Evolutionary conservation across 2,888 invertebrate genomes (phyloP).

Genomic region (Elmis aenea): DNA sequence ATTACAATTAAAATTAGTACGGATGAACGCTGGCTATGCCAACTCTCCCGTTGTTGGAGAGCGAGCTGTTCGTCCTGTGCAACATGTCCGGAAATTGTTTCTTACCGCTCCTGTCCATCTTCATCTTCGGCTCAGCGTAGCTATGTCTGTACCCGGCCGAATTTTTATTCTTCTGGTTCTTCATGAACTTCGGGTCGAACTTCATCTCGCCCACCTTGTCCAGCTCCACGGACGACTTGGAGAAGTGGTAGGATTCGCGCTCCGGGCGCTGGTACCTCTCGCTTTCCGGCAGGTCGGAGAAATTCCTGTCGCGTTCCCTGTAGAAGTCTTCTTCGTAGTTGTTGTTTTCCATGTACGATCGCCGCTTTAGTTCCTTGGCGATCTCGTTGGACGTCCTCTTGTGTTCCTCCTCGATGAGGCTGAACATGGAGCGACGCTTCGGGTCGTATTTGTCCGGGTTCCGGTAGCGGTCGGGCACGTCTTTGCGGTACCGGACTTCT

Average conservation of each 20-base stretch:
- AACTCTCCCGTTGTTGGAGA: slow-evolving; percentile 43
- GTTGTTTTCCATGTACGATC: slow-evolving; percentile 46
- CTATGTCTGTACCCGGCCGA: slow-evolving; percentile 53
- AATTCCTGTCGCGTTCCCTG: slow-evolving; percentile 31
- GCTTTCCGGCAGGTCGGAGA: slow-evolving; percentile 51
- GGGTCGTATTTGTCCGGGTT: slow-evolving; percentile 40
- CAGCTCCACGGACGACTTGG: slow-evolving; percentile 37
- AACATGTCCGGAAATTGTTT: slow-evolving; percentile 41
- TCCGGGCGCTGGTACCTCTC: slow-evolving; percentile 45
- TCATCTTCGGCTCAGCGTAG: slow-evolving; percentile 61
- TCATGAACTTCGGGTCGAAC: slow-evolving; percentile 35
- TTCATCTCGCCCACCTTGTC: slow-evolving; percentile 34
- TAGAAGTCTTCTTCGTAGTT: slow-evolving; percentile 29
- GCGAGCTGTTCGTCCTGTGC: slow-evolving; percentile 44
- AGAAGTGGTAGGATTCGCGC: slow-evolving; percentile 42
- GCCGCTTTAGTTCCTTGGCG: slow-evolving; percentile 47
- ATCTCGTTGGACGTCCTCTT: slow-evolving; percentile 47
- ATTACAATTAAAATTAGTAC: too few relatives aligned
- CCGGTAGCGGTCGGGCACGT: slow-evolving; percentile 32
- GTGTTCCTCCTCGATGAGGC: slow-evolving; percentile 47
- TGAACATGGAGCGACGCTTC: slow-evolving; percentile 45
- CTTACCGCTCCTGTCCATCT: slow-evolving; percentile 41
- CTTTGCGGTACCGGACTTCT: slow-evolving; percentile 33
- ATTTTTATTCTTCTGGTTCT: slow-evolving; percentile 35
- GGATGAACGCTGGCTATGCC: slow-evolving; percentile 47